Evolutionary conservation across 2,113 vertebrate species (phyloP).

Genomic region (Speoplatyrhinus poulsoni): DNA sequence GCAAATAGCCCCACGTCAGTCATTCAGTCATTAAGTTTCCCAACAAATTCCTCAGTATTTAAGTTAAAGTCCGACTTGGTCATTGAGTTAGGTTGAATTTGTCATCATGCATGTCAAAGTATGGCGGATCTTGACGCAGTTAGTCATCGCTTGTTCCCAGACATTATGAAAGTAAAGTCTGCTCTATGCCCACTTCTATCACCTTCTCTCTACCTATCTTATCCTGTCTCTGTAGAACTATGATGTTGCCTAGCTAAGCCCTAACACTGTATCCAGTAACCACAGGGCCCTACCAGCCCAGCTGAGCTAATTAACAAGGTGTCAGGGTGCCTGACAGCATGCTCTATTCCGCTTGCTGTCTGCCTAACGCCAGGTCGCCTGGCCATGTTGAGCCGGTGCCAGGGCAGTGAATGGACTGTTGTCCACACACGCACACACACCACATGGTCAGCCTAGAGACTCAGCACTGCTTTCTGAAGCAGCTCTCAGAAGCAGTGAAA

Average conservation of each 20-base stretch:
- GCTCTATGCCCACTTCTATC: no score
- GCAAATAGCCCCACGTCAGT: no score
- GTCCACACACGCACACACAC: conserved; percentile 30
- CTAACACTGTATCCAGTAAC: conserved; percentile 32
- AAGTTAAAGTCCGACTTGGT: no score
- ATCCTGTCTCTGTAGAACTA: no score
- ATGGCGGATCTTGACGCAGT: no score
- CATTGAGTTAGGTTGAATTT: no score
- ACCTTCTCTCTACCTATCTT: no score
- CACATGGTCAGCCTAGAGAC: conserved; percentile 38
- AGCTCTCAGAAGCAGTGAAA: conserved; percentile 4
- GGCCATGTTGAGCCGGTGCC: conserved; percentile 35
- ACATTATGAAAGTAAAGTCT: no score
- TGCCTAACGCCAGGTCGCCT: conserved; percentile 41
- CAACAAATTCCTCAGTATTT: no score
- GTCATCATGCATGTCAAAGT: no score
- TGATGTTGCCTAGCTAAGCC: not conserved
- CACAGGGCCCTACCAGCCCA: conserved; percentile 33
- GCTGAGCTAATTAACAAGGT: conserved; percentile 71
- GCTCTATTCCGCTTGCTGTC: conserved; percentile 11
- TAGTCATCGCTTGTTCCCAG: no score
- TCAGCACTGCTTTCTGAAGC: conserved; percentile 32
- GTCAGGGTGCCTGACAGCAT: conserved; percentile 23
- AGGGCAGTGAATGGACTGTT: conserved; percentile 36
- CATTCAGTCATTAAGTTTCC: no score